Evolutionary conservation across 2,797 vertebrate genomes (phyloP).

Genomic region (Takifugu ocellatus): DNA sequence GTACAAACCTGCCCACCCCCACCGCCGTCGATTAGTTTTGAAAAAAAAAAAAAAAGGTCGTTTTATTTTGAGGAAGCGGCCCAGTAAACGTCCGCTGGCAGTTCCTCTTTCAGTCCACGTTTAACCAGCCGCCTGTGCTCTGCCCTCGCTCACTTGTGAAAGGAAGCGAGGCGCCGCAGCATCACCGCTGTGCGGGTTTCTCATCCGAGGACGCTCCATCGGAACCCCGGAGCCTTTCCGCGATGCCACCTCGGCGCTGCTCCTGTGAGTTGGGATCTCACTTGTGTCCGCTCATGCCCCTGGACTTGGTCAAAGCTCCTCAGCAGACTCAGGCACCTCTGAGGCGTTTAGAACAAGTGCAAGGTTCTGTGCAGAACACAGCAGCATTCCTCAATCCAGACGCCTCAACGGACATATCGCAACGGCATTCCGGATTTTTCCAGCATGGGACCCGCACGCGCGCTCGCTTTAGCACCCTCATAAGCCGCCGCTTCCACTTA

Average conservation of each 20-base stretch:
- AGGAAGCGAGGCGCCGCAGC: slow-evolving; percentile 30
- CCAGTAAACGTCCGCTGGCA: slow-evolving; percentile 60
- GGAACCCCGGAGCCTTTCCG: not conserved
- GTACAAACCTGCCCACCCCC: slow-evolving; percentile 16
- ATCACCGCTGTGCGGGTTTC: slow-evolving; percentile 56
- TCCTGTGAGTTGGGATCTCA: not conserved
- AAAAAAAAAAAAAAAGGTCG: slow-evolving; percentile 58
- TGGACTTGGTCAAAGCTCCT: slow-evolving; percentile 87
- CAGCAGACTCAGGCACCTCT: slow-evolving; percentile 71
- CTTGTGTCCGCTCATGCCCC: slow-evolving; percentile 55
- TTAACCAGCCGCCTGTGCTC: slow-evolving; percentile 65
- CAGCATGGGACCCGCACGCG: too few species aligned
- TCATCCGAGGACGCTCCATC: slow-evolving; percentile 6
- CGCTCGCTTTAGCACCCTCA: too few species aligned
- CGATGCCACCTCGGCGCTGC: too few species aligned
- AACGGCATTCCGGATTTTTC: too few species aligned
- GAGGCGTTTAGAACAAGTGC: slow-evolving; percentile 85
- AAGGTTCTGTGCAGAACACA: slow-evolving; percentile 64
- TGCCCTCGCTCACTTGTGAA: slow-evolving; percentile 29
- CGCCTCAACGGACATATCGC: not conserved
- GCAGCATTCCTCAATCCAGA: not conserved
- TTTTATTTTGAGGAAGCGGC: slow-evolving; percentile 78
- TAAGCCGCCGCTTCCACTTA: too few species aligned
- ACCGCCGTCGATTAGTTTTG: slow-evolving; percentile 33
- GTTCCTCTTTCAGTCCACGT: slow-evolving; percentile 78